These are phyloP conservation scores for Macropis europaea DNA, from an alignment of 2,888 invertebrate genomes.

Conservation along the genomic window DNA sequence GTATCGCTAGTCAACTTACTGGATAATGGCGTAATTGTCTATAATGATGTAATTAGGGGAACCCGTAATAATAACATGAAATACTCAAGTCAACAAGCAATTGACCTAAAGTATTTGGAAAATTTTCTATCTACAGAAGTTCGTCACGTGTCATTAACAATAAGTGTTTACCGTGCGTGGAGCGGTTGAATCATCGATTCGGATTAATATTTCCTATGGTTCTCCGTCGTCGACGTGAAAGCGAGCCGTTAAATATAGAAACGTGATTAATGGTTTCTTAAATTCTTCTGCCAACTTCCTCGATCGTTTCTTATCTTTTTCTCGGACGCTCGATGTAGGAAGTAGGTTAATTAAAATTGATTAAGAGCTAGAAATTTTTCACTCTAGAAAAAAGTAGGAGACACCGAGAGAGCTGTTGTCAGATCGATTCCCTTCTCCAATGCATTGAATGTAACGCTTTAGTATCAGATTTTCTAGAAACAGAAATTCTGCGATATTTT, in stretches of 20 bases:
- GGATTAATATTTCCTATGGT: conserved; percentile 12
- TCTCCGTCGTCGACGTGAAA: not conserved
- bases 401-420: not conserved
- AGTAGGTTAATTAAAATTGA: conserved; percentile 1
- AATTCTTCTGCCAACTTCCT: not conserved
- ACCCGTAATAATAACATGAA: not conserved
- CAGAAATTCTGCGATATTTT: no score
- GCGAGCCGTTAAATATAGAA: not conserved
- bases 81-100: not conserved
- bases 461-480: not conserved
- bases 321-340: not conserved
- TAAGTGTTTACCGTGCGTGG: no score
- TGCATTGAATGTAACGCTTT: not conserved
- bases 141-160: not conserved
- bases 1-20: no score
- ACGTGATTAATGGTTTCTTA: conserved; percentile 3
- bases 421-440: not conserved
- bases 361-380: not conserved
- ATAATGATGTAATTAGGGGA: no score
- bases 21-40: no score
- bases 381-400: not conserved
- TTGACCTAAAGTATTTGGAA: not conserved
- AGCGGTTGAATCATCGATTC: conserved; percentile 7
- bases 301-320: not conserved
- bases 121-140: not conserved